Evolutionary conservation across 2,113 vertebrate genomes (phyloP).

Genomic region (Syngnathoides biaculeatus): DNA sequence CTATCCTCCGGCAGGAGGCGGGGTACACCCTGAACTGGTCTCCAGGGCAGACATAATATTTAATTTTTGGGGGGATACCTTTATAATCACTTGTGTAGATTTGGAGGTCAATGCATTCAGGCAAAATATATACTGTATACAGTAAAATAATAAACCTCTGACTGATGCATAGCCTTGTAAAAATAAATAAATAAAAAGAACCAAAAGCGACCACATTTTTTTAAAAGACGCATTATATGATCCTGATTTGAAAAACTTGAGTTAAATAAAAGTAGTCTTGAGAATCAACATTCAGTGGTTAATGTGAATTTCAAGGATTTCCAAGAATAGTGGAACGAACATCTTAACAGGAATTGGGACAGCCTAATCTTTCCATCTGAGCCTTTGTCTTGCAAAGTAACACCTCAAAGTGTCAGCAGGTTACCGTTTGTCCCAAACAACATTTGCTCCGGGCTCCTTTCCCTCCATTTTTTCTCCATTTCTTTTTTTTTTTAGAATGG

Average conservation of each 20-base stretch:
- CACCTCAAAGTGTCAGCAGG: conserved; percentile 63
- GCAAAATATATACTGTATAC: too few species aligned
- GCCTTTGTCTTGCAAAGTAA: conserved; percentile 60
- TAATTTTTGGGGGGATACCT: not conserved
- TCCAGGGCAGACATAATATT: too few species aligned
- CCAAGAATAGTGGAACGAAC: not conserved
- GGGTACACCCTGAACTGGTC: too few species aligned
- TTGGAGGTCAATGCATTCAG: too few species aligned
- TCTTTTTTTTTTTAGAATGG: not conserved
- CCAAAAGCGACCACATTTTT: too few species aligned
- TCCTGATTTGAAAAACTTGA: too few species aligned
- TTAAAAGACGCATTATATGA: too few species aligned
- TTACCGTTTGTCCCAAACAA: conserved; percentile 55
- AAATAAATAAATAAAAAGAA: not conserved
- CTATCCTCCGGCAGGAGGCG: too few species aligned
- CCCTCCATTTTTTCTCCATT: conserved; percentile 65
- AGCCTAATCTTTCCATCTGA: conserved; percentile 17
- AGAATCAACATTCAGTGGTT: not conserved
- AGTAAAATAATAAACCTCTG: not conserved
- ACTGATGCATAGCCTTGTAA: not conserved
- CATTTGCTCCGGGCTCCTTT: conserved; percentile 45
- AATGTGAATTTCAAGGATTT: not conserved
- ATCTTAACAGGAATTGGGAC: conserved; percentile 11
- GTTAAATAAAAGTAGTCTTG: not conserved
- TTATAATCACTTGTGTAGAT: not conserved